phyloP scores from a whole-genome alignment of 2,113 vertebrate species.

The Trinectes maculatus region DNA sequence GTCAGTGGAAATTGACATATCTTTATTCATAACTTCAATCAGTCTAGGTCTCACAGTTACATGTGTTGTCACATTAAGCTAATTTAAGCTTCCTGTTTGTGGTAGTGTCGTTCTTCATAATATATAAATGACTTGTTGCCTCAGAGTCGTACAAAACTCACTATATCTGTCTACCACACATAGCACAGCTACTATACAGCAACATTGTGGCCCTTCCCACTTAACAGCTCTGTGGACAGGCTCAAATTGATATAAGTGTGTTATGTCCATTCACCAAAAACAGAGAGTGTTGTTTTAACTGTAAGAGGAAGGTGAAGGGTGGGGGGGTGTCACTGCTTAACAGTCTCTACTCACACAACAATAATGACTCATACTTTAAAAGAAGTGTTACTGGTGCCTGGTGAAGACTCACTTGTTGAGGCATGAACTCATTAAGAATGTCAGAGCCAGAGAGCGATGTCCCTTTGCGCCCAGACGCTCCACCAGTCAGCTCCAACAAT shows the following conservation, averaged over 20 bases:
- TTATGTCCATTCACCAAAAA: conserved; percentile 22
- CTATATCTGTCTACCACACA: neutral
- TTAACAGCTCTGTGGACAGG: conserved; percentile 2
- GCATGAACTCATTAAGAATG: conserved; percentile 13
- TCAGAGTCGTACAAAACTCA: neutral
- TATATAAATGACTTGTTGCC: neutral
- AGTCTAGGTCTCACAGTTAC: too few relatives aligned
- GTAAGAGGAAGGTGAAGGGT: conserved; percentile 15
- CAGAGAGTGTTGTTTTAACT: conserved; percentile 15
- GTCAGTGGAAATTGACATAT: neutral
- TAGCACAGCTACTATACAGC: neutral
- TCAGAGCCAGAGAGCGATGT: neutral
- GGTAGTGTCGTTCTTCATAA: neutral
- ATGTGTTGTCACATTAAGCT: neutral
- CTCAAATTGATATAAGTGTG: too few relatives aligned
- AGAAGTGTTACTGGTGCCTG: conserved; percentile 7
- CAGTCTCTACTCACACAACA: neutral
- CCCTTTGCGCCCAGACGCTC: neutral
- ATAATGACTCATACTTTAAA: conserved; percentile 21
- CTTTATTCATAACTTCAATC: neutral
- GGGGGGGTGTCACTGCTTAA: conserved; percentile 5
- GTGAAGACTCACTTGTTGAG: conserved; percentile 11
- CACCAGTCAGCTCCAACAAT: conserved; percentile 83
- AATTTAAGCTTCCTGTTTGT: neutral
- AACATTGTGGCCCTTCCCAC: neutral